These are phyloP conservation scores for Drosophila aldrichi DNA, from an alignment of 2,888 invertebrate species.

Conservation along the genomic window DNA sequence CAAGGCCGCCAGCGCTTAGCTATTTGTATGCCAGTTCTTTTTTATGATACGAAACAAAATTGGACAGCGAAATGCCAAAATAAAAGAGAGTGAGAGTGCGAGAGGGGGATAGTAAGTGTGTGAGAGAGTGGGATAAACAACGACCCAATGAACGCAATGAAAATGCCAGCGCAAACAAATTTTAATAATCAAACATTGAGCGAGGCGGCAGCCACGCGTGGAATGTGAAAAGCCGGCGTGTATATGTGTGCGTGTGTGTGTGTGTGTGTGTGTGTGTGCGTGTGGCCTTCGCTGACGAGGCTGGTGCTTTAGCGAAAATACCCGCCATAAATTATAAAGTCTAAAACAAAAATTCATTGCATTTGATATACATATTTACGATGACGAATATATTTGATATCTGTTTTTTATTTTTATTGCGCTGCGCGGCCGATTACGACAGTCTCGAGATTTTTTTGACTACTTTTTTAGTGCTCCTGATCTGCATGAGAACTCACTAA, in stretches of 20 bases:
- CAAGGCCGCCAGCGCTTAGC: conserved; percentile 44
- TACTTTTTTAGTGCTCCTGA: conserved; percentile 20
- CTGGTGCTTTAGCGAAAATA: conserved; percentile 54
- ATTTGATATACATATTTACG: conserved; percentile 55
- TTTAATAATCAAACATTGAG: conserved; percentile 72
- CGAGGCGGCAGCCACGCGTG: conserved; percentile 66
- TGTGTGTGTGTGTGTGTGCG: conserved; percentile 36
- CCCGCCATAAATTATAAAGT: conserved; percentile 72
- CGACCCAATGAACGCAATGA: conserved; percentile 72
- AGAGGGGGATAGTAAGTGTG: not conserved
- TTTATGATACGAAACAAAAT: conserved; percentile 34
- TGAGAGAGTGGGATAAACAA: conserved; percentile 38
- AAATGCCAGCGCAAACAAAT: conserved; percentile 73
- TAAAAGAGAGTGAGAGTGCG: not conserved
- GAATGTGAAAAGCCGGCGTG: conserved; percentile 68
- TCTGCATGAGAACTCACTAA: conserved; percentile 4
- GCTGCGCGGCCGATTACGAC: conserved; percentile 42
- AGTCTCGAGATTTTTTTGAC: conserved; percentile 42
- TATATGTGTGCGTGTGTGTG: conserved; percentile 22
- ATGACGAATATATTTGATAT: conserved; percentile 46
- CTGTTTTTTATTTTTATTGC: conserved; percentile 49
- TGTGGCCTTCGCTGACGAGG: conserved; percentile 28
- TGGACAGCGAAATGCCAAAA: conserved; percentile 37
- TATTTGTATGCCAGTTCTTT: conserved; percentile 49
- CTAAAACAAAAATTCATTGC: conserved; percentile 72